Evolutionary conservation across 2,113 vertebrate species (phyloP).

Genomic region (Mastomys natalensis): DNA sequence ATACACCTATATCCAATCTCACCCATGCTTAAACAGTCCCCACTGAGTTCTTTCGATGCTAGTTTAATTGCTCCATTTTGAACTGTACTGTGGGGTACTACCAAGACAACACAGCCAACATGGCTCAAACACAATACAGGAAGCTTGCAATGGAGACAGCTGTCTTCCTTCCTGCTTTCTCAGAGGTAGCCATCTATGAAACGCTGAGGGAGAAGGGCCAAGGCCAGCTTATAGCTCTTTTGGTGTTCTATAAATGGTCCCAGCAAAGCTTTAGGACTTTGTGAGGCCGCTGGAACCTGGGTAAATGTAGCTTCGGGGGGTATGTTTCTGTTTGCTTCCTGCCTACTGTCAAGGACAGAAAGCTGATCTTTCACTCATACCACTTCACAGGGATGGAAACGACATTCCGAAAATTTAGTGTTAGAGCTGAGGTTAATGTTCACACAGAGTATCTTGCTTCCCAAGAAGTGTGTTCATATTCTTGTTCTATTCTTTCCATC

Average conservation of each 20-base stretch:
- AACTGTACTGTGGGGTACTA: not conserved
- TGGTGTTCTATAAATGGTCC: not conserved
- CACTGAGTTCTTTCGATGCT: not conserved
- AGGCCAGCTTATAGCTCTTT: not conserved
- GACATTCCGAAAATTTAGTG: not conserved
- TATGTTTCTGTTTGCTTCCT: not conserved
- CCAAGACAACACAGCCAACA: not conserved
- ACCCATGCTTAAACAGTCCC: not conserved
- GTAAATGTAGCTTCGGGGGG: not conserved
- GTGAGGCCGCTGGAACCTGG: not conserved
- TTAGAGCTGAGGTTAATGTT: slow-evolving; percentile 12
- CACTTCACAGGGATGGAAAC: slow-evolving; percentile 4
- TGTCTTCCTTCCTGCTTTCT: slow-evolving; percentile 10
- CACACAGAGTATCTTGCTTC: slow-evolving; percentile 24
- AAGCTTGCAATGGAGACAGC: not conserved
- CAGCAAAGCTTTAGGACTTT: not conserved
- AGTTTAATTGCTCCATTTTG: slow-evolving; percentile 35
- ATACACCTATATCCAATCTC: not conserved
- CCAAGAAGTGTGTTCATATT: not conserved
- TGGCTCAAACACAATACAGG: not conserved
- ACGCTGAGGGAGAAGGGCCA: not conserved
- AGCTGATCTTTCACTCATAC: not conserved
- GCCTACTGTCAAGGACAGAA: not conserved
- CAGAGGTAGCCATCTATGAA: slow-evolving; percentile 19
- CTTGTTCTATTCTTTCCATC: not conserved